These are phyloP conservation scores for Bombyx mandarina DNA, from an alignment of 1,140 invertebrate genomes.

Conservation along the genomic window DNA sequence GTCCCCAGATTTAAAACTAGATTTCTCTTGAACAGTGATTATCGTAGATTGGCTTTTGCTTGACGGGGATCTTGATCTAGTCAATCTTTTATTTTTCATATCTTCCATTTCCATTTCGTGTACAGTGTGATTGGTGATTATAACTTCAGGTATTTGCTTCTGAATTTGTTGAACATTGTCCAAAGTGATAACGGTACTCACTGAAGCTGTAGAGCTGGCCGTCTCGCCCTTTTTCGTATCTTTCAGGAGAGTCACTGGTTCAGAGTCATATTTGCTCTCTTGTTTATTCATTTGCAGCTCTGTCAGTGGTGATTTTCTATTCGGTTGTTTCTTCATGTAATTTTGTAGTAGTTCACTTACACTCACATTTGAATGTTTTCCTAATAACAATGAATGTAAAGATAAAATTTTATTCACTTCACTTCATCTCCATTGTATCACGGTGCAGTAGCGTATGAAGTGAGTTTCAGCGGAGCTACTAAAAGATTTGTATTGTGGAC, in stretches of 20 bases:
- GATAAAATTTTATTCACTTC: not conserved
- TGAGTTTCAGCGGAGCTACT: too few species aligned
- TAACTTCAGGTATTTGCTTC: slow-evolving; percentile 27
- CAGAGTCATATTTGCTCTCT: slow-evolving; percentile 25
- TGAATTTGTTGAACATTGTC: slow-evolving; percentile 37
- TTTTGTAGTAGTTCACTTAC: slow-evolving; percentile 42
- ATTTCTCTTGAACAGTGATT: slow-evolving; percentile 51
- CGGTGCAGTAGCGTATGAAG: too few species aligned
- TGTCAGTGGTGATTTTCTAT: slow-evolving; percentile 39
- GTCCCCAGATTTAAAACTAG: slow-evolving; percentile 43
- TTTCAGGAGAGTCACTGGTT: slow-evolving; percentile 33
- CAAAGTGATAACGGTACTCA: slow-evolving; percentile 44
- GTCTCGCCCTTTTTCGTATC: slow-evolving; percentile 34
- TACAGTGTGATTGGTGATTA: slow-evolving; percentile 24
- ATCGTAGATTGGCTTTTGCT: slow-evolving; percentile 48
- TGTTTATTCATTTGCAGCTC: slow-evolving; percentile 43
- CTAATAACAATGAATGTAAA: slow-evolving; percentile 15
- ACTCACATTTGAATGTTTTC: slow-evolving; percentile 50
- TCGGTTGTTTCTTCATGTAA: slow-evolving; percentile 27
- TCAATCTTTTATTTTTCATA: slow-evolving; percentile 16
- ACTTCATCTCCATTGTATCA: too few species aligned
- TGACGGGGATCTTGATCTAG: slow-evolving; percentile 45
- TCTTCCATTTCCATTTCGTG: slow-evolving; percentile 17
- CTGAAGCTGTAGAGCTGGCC: slow-evolving; percentile 34
- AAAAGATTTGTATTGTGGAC: too few species aligned